A percentile compares a stretch with the other conserved stretches of the same genome.
Conservation (phyloP, 1,140 invertebrate species). For the Aphaenogaster rudis region DNA sequence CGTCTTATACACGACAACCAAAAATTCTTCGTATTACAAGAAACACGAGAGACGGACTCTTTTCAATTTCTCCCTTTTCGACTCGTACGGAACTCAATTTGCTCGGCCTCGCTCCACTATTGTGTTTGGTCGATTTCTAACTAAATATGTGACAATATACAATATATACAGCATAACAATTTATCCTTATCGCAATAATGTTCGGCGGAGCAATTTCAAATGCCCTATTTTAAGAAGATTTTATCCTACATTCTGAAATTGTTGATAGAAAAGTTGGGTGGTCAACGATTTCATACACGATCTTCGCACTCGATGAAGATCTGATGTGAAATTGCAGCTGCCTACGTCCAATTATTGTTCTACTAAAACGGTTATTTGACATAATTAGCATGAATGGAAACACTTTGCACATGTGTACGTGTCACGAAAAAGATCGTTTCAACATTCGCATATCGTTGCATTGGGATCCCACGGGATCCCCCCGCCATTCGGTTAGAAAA, state of each 20-base stretch:
- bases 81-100: conserved; percentile 23
- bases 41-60: conserved; percentile 35
- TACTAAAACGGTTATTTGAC: neutral
- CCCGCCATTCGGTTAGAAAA: conserved; percentile 72
- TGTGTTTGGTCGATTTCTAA: neutral
- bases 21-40: conserved; percentile 53
- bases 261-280: neutral
- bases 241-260: neutral
- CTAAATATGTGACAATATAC: neutral
- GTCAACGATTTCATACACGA: neutral
- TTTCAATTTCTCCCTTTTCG: conserved; percentile 35
- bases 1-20: neutral
- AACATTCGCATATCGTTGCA: neutral
- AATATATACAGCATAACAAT: neutral
- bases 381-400: neutral
- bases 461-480: conserved; percentile 67
- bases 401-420: neutral
- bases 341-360: neutral
- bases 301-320: neutral
- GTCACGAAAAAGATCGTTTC: conserved; percentile 7
- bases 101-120: neutral
- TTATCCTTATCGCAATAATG: neutral
- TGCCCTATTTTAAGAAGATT: neutral
- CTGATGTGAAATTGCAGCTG: neutral
- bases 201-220: neutral